A percentile compares a stretch with the other conserved stretches of the same genome.
These are phyloP conservation scores for Cantharis nigra DNA, from an alignment of 2,888 invertebrate species.

Conservation along the genomic window DNA sequence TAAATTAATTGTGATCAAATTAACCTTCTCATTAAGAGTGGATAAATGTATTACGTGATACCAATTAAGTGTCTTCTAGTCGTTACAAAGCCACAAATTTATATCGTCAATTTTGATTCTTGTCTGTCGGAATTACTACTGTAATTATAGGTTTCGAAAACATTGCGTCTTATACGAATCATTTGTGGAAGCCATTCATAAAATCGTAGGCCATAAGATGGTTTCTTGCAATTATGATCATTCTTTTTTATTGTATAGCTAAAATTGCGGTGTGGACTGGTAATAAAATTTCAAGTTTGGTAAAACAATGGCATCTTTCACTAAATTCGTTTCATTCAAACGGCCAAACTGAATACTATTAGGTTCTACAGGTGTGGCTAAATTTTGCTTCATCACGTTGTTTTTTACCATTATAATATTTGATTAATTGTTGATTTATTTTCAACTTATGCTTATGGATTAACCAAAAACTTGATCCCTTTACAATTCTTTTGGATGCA, in stretches of 20 bases:
- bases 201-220: conserved; percentile 35
- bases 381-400: not conserved
- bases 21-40: not conserved
- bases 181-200: conserved; percentile 42
- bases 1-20: not conserved
- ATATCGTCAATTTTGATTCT: conserved; percentile 39
- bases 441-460: not conserved
- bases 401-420: not conserved
- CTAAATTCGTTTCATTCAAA: not conserved
- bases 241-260: conserved; percentile 39
- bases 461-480: not conserved
- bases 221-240: conserved; percentile 46
- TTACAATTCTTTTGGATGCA: not conserved
- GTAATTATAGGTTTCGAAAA: conserved; percentile 49
- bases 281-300: conserved; percentile 25
- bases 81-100: conserved; percentile 16
- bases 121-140: conserved; percentile 43
- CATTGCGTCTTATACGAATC: conserved; percentile 33
- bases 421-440: not conserved
- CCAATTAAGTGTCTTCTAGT: conserved; percentile 10
- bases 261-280: conserved; percentile 23
- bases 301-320: conserved; percentile 39
- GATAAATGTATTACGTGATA: conserved; percentile 3
- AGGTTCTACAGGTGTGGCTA: not conserved
- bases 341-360: not conserved